Conservation (phyloP, 2,113 vertebrate genomes). For the Eubucco bourcierii region DNA sequence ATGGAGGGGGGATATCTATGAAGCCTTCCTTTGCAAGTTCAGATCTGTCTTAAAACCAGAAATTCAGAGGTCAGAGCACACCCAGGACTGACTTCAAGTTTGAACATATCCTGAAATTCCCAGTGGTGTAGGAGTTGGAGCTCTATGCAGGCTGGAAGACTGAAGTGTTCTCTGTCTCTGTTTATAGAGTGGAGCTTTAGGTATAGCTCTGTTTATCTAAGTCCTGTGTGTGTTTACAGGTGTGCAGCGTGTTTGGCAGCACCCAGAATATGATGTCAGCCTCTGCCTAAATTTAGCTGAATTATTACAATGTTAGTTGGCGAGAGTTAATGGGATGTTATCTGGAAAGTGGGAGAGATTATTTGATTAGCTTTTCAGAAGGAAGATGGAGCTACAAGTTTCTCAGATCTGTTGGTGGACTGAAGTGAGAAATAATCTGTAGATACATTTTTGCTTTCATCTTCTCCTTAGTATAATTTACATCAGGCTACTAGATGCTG, state of each 20-base stretch:
- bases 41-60: neutral
- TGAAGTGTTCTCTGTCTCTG: neutral
- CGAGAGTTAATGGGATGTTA: neutral
- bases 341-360: neutral
- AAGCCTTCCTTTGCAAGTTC: neutral
- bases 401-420: neutral
- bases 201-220: neutral
- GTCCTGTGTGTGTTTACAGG: neutral
- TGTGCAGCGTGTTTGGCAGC: neutral
- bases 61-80: neutral
- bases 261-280: neutral
- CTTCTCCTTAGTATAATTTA: neutral
- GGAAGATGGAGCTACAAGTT: neutral
- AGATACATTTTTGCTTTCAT: neutral
- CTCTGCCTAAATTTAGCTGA: neutral
- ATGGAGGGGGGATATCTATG: neutral
- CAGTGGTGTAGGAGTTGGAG: slow-evolving; percentile 11
- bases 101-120: neutral
- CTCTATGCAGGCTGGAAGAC: neutral
- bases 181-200: neutral
- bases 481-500: neutral
- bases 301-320: neutral
- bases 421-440: neutral
- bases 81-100: neutral
- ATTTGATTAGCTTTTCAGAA: neutral